Conservation (phyloP, 2,113 vertebrate genomes). For the Trogon melanurus region DNA sequence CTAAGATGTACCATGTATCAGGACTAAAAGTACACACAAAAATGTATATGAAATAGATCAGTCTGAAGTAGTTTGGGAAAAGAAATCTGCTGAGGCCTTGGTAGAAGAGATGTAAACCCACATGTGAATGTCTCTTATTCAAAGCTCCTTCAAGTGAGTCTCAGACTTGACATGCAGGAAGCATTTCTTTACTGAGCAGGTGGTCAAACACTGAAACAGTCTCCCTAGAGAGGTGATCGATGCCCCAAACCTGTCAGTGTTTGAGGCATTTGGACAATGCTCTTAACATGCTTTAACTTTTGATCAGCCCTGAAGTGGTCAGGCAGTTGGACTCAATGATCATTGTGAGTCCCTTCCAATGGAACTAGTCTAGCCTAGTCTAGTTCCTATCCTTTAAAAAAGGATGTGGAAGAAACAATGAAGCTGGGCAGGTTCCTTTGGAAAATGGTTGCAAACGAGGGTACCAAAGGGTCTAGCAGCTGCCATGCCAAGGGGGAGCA, state of each 20-base stretch:
- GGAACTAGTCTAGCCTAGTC: not conserved
- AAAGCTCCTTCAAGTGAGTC: not conserved
- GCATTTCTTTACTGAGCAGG: not conserved
- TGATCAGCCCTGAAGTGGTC: not conserved
- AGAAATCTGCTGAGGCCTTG: not conserved
- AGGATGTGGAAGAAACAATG: not conserved
- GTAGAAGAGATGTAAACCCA: not conserved
- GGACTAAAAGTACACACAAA: not conserved
- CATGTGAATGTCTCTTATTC: not conserved
- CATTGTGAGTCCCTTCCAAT: not conserved
- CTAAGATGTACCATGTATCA: not conserved
- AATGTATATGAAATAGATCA: not conserved
- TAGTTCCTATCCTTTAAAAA: not conserved
- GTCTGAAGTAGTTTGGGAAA: not conserved
- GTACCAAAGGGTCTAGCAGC: not conserved
- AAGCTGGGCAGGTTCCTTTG: not conserved
- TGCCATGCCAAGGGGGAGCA: accelerated
- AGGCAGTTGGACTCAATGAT: not conserved
- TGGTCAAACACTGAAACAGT: not conserved
- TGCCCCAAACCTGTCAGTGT: not conserved
- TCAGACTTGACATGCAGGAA: not conserved
- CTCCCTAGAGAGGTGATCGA: not conserved
- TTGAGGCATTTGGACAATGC: not conserved
- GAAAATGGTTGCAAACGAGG: accelerated
- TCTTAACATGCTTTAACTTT: not conserved